Evolutionary conservation across 2,888 invertebrate species (phyloP).

Genomic region (Imbricaverruca yamaguchii): DNA sequence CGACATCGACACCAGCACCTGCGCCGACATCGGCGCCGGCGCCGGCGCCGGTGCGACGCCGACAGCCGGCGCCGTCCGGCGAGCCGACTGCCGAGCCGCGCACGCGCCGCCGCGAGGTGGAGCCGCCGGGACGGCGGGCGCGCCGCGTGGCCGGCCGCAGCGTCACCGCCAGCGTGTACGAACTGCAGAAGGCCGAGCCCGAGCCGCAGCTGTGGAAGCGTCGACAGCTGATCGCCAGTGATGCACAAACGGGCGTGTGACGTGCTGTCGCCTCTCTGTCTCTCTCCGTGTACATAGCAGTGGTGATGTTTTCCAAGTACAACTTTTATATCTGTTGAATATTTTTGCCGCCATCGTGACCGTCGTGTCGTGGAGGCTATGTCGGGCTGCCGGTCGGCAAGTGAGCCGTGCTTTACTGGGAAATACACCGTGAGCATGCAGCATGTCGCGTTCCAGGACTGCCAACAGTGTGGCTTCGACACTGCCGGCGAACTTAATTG

Average conservation of each 20-base stretch:
- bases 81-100: neutral
- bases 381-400: too few species aligned
- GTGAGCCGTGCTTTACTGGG: too few species aligned
- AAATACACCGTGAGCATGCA: too few species aligned
- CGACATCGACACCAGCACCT: neutral
- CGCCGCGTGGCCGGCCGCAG: slow-evolving; percentile 4
- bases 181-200: neutral
- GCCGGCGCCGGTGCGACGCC: neutral
- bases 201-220: slow-evolving; percentile 32
- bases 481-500: too few species aligned
- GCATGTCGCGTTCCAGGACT: too few species aligned
- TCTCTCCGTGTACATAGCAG: neutral
- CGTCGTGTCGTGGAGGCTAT: neutral
- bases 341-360: neutral
- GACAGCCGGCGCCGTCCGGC: neutral
- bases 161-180: slow-evolving; percentile 1
- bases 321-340: slow-evolving; percentile 2
- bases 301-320: slow-evolving; percentile 20
- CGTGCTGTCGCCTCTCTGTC: neutral
- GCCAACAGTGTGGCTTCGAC: too few species aligned
- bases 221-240: slow-evolving; percentile 33
- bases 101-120: neutral
- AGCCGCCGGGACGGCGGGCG: neutral
- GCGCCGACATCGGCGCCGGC: neutral
- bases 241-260: slow-evolving; percentile 15